Conservation (phyloP, 2,113 vertebrate species). For the Passer montanus region DNA sequence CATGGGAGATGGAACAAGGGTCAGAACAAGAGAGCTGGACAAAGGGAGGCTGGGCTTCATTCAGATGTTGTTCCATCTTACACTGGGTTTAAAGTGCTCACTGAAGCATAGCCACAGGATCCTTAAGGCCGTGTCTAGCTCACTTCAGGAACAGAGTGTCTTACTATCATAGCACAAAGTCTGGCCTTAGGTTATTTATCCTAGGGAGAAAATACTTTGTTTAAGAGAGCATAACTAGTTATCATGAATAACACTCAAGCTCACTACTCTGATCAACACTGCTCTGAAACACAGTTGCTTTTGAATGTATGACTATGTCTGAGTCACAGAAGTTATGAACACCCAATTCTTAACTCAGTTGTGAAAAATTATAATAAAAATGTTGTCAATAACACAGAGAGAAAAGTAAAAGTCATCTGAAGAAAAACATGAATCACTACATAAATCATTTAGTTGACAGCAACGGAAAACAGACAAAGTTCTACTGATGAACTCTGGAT, state of each 20-base stretch:
- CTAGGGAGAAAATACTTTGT: not conserved
- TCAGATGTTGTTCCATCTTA: not conserved
- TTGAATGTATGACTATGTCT: not conserved
- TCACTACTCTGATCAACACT: not conserved
- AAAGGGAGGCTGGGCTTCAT: not conserved
- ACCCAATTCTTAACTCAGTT: not conserved
- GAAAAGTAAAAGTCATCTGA: not conserved
- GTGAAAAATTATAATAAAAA: constrained; percentile 8
- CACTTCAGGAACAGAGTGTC: not conserved
- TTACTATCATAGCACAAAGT: not conserved
- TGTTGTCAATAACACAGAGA: not conserved
- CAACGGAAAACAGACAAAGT: not conserved
- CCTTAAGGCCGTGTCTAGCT: not conserved
- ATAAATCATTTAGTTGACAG: not conserved
- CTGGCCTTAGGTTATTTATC: not conserved
- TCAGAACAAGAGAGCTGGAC: not conserved
- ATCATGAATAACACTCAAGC: not conserved
- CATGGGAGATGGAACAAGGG: not conserved
- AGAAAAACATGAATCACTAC: constrained; percentile 3
- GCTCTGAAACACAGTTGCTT: not conserved
- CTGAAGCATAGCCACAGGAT: not conserved
- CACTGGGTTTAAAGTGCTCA: not conserved
- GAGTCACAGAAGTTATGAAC: not conserved
- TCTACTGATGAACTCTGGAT: not conserved
- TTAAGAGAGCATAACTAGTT: not conserved